phyloP scores from a whole-genome alignment of 2,797 vertebrate species.

The Poeciliopsis paucimaculata region DNA sequence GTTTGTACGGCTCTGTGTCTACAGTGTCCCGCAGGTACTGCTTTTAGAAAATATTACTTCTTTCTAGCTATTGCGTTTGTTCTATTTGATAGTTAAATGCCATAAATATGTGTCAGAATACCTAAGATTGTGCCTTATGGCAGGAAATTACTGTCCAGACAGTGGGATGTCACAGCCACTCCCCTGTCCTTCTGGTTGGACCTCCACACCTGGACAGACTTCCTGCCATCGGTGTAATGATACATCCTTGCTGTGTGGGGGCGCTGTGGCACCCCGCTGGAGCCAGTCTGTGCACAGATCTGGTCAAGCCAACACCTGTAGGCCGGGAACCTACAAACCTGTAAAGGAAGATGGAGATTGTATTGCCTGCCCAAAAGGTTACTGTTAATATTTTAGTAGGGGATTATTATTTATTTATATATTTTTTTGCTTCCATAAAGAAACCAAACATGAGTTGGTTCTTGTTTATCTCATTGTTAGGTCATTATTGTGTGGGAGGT shows the following conservation, averaged over 20 bases:
- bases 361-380: conserved; percentile 78
- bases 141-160: conserved; percentile 82
- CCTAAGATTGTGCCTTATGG: conserved; percentile 9
- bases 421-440: neutral
- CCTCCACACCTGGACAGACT: conserved; percentile 70
- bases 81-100: neutral
- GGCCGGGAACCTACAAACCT: conserved; percentile 75
- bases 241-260: conserved; percentile 60
- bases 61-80: neutral
- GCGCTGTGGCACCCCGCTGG: conserved; percentile 51
- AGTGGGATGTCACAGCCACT: conserved; percentile 73
- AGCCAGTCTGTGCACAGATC: conserved; percentile 60
- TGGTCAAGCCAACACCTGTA: conserved; percentile 68
- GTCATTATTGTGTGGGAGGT: conserved; percentile 82
- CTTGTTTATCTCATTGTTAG: conserved; percentile 59
- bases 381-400: neutral
- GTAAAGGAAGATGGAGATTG: conserved; percentile 63
- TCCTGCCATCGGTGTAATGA: conserved; percentile 75
- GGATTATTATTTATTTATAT: neutral
- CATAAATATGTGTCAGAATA: neutral
- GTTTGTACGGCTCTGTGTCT: conserved; percentile 72
- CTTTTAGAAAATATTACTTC: conserved; percentile 3
- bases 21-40: conserved; percentile 84
- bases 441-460: neutral
- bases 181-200: conserved; percentile 72